phyloP scores from a whole-genome alignment of 2,113 vertebrate genomes.

The Perca flavescens region DNA sequence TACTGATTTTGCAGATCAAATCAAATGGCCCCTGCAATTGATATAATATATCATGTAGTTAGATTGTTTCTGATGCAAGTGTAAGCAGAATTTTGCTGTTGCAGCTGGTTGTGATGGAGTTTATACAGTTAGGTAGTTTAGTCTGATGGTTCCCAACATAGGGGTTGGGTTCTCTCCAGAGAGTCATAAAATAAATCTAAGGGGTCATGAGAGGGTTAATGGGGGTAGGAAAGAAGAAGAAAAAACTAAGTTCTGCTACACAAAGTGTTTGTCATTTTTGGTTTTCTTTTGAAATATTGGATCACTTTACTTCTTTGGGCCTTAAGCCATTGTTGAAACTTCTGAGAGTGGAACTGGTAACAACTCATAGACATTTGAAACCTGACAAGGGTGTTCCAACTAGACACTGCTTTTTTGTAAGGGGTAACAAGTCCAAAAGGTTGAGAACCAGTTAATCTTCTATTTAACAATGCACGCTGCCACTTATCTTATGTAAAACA shows the following conservation, averaged over 20 bases:
- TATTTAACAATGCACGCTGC: background rate
- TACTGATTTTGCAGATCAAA: background rate
- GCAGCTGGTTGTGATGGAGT: background rate
- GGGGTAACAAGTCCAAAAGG: background rate
- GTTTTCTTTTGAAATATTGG: background rate
- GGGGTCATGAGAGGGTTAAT: no score
- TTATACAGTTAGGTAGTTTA: background rate
- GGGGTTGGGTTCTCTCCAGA: no score
- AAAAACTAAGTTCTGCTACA: no score
- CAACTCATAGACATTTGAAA: no score
- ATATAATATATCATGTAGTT: background rate
- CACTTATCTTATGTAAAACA: background rate
- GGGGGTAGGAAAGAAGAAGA: no score
- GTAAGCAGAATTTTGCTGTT: background rate
- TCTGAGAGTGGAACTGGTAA: no score
- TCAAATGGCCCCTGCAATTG: background rate
- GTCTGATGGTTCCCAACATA: background rate
- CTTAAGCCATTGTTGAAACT: no score
- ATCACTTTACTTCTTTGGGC: background rate
- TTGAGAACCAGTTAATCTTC: background rate
- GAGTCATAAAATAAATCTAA: no score
- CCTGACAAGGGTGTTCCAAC: no score
- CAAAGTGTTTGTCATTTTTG: no score
- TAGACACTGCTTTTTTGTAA: background rate
- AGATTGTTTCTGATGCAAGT: background rate